phyloP scores from a whole-genome alignment of 2,797 vertebrate species.

The Chromobotia macracanthus region DNA sequence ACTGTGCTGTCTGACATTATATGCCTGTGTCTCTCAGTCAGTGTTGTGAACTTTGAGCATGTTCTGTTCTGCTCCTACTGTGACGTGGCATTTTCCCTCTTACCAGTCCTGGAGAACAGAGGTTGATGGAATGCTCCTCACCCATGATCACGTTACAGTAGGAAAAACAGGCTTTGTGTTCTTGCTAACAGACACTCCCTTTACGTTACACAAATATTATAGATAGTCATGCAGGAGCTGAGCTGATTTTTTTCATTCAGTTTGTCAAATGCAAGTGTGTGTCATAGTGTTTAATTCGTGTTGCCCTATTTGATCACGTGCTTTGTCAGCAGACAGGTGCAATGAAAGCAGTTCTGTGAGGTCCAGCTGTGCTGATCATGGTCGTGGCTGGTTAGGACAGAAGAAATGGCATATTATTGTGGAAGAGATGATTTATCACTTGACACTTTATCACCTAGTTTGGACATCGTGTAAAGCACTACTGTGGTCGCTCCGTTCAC shows the following conservation, averaged over 20 bases:
- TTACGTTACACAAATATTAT: constrained; percentile 8
- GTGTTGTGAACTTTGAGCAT: constrained; percentile 9
- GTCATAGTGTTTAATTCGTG: constrained; percentile 5
- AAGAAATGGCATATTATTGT: neutral
- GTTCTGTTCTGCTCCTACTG: constrained; percentile 10
- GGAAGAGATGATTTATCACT: too few species aligned
- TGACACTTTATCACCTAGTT: neutral
- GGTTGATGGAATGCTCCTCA: constrained; percentile 25
- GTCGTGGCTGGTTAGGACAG: neutral
- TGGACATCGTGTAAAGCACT: constrained; percentile 3
- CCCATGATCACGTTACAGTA: constrained; percentile 36
- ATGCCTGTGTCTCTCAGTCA: neutral
- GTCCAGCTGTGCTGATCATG: neutral
- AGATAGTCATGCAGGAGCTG: neutral
- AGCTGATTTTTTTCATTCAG: constrained; percentile 1
- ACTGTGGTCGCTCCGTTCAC: neutral
- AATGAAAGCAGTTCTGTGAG: neutral
- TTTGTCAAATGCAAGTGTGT: neutral
- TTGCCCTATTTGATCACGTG: constrained; percentile 6
- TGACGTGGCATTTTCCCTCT: constrained; percentile 51
- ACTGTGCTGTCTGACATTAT: neutral
- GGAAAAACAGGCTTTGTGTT: constrained; percentile 40
- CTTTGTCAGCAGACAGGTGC: neutral
- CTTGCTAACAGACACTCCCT: constrained; percentile 24
- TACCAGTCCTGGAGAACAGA: constrained; percentile 17